These are phyloP conservation scores for Tanytarsus gracilentus DNA, from an alignment of 2,888 invertebrate species.

Conservation along the genomic window DNA sequence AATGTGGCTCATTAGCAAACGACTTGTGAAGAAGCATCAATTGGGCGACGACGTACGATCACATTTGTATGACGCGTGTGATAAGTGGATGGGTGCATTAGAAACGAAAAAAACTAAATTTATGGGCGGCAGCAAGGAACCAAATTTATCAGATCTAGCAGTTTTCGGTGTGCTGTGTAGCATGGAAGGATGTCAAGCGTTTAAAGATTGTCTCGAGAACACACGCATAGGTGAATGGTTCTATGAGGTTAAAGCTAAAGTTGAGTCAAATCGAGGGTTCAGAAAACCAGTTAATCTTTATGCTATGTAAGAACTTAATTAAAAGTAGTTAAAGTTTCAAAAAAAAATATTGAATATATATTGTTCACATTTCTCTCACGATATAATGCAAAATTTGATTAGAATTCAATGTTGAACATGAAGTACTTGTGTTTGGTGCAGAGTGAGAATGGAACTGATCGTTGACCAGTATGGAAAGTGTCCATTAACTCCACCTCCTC, in stretches of 20 bases:
- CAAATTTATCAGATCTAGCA: slow-evolving; percentile 86
- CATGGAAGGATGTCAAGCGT: slow-evolving; percentile 88
- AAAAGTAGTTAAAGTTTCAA: too few relatives aligned
- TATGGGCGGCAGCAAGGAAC: slow-evolving; percentile 56
- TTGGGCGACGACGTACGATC: slow-evolving; percentile 80
- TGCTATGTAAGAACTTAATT: too few relatives aligned
- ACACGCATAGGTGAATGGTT: slow-evolving; percentile 72
- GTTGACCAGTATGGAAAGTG: slow-evolving; percentile 42
- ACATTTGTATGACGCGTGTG: slow-evolving; percentile 82
- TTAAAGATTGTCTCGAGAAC: slow-evolving; percentile 64
- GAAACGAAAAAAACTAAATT: slow-evolving; percentile 61
- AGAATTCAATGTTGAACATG: slow-evolving; percentile 31
- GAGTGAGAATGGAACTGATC: slow-evolving; percentile 34
- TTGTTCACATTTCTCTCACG: too few relatives aligned
- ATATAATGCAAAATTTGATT: slow-evolving; percentile 15
- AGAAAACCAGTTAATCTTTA: slow-evolving; percentile 5
- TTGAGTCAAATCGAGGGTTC: slow-evolving; percentile 25
- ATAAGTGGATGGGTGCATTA: slow-evolving; percentile 66
- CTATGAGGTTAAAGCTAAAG: slow-evolving; percentile 52
- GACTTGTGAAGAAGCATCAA: slow-evolving; percentile 75
- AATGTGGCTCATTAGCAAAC: slow-evolving; percentile 88
- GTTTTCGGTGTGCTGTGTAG: slow-evolving; percentile 85
- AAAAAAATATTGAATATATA: too few relatives aligned
- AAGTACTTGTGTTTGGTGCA: slow-evolving; percentile 30
- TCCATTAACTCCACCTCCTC: slow-evolving; percentile 47